Percentiles rank a stretch among this genome's conserved stretches.
Conservation (phyloP, 1,140 invertebrate species). For the Apis laboriosa region DNA sequence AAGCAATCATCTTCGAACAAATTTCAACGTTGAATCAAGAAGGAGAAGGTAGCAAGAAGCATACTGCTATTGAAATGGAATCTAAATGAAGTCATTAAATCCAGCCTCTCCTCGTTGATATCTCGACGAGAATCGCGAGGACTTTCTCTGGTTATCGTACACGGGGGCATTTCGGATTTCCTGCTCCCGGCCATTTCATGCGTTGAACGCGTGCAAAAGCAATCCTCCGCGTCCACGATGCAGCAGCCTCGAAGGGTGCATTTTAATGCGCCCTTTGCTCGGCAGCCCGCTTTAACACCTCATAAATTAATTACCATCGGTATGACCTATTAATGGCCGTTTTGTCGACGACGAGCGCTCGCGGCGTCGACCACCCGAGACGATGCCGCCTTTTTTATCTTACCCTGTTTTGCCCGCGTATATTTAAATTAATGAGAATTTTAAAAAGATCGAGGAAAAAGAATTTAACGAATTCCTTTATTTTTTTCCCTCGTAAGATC, state of each 20-base stretch:
- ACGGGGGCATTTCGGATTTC: slow-evolving; percentile 55
- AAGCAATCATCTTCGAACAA: too few species aligned
- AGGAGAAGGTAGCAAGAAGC: background rate
- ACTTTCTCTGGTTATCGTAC: slow-evolving; percentile 48
- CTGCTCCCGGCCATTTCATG: slow-evolving; percentile 30
- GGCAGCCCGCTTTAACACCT: slow-evolving; percentile 60
- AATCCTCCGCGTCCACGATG: slow-evolving; percentile 32
- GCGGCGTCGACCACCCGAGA: background rate
- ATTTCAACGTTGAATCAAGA: too few species aligned
- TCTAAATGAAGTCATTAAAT: slow-evolving; percentile 58
- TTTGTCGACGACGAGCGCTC: slow-evolving; percentile 32
- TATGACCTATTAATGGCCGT: slow-evolving; percentile 57
- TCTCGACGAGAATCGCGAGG: slow-evolving; percentile 42
- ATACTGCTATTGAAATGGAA: slow-evolving; percentile 5
- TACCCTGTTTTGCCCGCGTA: too few species aligned
- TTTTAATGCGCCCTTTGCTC: slow-evolving; percentile 61
- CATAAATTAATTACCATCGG: slow-evolving; percentile 66
- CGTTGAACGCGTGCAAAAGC: background rate
- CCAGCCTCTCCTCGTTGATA: slow-evolving; percentile 12
- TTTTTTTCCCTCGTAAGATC: too few species aligned
- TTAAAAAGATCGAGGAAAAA: too few species aligned
- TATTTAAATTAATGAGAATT: too few species aligned
- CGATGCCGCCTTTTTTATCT: background rate
- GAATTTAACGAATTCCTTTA: too few species aligned
- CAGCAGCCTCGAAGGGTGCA: slow-evolving; percentile 53